Conservation (phyloP, 2,797 vertebrate species). For the Pseudotriccus pelzelni region DNA sequence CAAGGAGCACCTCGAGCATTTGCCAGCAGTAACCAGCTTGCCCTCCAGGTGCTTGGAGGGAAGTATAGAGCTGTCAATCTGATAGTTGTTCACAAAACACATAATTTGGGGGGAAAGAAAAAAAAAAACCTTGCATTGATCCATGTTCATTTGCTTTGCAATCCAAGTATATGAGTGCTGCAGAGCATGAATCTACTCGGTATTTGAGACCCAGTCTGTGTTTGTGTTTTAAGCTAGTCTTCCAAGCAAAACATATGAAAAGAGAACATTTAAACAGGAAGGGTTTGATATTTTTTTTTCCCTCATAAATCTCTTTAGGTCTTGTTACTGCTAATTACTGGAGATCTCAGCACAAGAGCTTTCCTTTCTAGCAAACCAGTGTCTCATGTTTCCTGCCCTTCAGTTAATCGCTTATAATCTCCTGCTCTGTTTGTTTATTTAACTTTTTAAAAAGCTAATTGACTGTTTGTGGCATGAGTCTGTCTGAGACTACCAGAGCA, state of each 20-base stretch:
- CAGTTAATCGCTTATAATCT: constrained; percentile 31
- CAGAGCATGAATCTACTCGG: not conserved
- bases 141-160: not conserved
- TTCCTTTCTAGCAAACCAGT: constrained; percentile 51
- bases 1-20: not conserved
- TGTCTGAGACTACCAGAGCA: not conserved
- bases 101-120: fast-evolving
- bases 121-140: not conserved
- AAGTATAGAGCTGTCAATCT: not conserved
- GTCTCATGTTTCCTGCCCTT: constrained; percentile 35
- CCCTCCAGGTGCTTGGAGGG: not conserved
- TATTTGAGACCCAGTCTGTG: constrained; percentile 13
- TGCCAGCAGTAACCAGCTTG: not conserved
- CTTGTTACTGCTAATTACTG: constrained; percentile 35
- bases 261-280: constrained; percentile 60
- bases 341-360: constrained; percentile 18
- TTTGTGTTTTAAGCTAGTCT: constrained; percentile 33
- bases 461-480: not conserved
- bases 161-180: not conserved
- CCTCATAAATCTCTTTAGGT: constrained; percentile 26
- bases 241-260: constrained; percentile 59
- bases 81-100: not conserved
- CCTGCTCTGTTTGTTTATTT: constrained; percentile 18
- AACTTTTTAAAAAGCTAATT: constrained; percentile 8
- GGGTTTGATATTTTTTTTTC: not conserved